These are phyloP conservation scores for Machimus rusticus DNA, from an alignment of 2,888 invertebrate genomes.

Conservation along the genomic window DNA sequence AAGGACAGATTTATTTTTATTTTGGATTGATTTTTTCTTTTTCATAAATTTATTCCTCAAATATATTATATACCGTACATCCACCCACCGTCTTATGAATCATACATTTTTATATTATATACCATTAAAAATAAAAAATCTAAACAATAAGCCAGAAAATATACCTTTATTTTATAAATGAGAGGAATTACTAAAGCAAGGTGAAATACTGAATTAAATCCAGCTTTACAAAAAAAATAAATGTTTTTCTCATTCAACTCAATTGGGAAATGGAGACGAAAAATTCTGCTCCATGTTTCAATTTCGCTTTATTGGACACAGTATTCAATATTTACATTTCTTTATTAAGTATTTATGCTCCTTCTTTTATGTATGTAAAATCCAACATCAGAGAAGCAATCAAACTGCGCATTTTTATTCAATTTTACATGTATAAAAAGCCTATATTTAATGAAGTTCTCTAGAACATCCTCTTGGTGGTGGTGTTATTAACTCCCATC, in stretches of 20 bases:
- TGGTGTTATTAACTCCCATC: neutral
- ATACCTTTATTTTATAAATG: neutral
- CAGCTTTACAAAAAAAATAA: neutral
- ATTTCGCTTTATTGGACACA: neutral
- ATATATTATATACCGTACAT: neutral
- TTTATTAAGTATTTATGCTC: neutral
- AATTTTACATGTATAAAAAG: neutral
- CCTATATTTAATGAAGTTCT: neutral
- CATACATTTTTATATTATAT: no score
- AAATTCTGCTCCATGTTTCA: neutral
- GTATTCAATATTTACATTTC: neutral
- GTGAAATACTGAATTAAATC: neutral
- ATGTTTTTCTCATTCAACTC: neutral
- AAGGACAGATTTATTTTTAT: no score
- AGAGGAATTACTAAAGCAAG: neutral
- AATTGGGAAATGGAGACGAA: neutral
- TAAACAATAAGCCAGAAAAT: neutral
- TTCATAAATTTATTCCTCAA: neutral
- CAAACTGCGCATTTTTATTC: neutral
- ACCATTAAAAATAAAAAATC: neutral
- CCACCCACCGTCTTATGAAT: neutral
- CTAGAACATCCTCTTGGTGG: neutral
- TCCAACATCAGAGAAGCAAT: neutral
- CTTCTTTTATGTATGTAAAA: neutral
- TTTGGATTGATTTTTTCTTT: neutral